These are phyloP conservation scores for Daphoenositta chrysoptera DNA, from an alignment of 2,113 vertebrate species.

Conservation along the genomic window DNA sequence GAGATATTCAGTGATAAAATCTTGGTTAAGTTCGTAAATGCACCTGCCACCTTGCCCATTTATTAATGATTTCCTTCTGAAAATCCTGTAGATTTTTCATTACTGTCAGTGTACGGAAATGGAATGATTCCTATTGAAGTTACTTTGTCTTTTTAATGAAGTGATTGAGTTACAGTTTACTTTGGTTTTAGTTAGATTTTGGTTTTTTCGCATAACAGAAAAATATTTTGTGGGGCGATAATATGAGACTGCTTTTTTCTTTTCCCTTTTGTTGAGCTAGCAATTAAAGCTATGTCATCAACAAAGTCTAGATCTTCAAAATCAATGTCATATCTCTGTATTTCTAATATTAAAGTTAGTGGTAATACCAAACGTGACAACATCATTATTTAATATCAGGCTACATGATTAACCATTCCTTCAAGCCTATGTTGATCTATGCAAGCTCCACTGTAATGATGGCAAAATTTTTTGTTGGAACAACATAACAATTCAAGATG, in stretches of 20 bases:
- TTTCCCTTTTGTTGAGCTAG: neutral
- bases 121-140: neutral
- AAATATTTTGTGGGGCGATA: rapidly evolving
- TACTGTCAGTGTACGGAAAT: neutral
- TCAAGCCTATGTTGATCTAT: neutral
- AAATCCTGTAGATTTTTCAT: neutral
- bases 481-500: neutral
- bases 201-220: neutral
- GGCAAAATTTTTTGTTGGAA: neutral
- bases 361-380: neutral
- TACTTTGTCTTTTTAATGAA: neutral
- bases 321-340: rapidly evolving
- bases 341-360: neutral
- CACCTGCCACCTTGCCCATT: neutral
- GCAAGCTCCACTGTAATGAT: neutral
- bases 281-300: neutral
- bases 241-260: neutral
- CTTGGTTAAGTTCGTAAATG: neutral
- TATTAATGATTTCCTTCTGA: neutral
- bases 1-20: neutral
- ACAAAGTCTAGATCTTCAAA: neutral
- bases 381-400: neutral
- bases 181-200: neutral
- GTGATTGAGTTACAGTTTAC: neutral
- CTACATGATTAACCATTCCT: neutral